Evolutionary conservation across 2,797 vertebrate genomes (phyloP).

Genomic region (Silurus lanzhouensis): DNA sequence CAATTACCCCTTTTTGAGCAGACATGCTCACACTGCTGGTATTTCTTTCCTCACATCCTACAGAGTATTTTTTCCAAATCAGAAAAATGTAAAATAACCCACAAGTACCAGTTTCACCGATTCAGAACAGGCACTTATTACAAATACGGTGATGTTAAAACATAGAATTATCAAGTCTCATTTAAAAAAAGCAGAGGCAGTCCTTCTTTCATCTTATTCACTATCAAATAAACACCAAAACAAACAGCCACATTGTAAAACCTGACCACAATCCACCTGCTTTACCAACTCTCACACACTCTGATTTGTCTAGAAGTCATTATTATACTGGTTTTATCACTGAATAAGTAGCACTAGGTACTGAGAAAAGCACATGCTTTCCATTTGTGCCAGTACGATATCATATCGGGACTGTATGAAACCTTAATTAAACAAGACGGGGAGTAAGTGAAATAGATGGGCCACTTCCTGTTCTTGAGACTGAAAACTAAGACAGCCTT

Average conservation of each 20-base stretch:
- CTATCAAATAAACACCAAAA: slow-evolving; percentile 46
- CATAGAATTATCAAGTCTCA: slow-evolving; percentile 56
- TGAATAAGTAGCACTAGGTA: background rate
- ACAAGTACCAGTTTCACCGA: background rate
- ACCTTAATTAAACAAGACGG: slow-evolving; percentile 59
- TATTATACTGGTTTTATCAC: background rate
- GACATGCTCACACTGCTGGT: background rate
- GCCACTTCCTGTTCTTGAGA: slow-evolving; percentile 76
- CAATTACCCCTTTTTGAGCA: background rate
- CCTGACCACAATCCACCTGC: background rate
- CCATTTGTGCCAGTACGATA: background rate
- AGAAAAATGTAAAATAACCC: background rate
- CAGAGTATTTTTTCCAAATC: background rate
- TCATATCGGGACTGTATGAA: background rate
- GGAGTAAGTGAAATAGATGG: slow-evolving; percentile 66
- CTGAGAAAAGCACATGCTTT: background rate
- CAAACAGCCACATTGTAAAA: slow-evolving; percentile 32
- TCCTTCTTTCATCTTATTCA: slow-evolving; percentile 31
- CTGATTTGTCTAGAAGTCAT: background rate
- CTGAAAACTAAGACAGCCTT: slow-evolving; percentile 70
- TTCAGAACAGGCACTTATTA: background rate
- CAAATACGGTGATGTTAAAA: slow-evolving; percentile 24
- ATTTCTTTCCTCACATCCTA: background rate
- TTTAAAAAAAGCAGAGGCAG: slow-evolving; percentile 33
- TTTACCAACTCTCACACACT: background rate